Evolutionary conservation across 2,888 invertebrate genomes (phyloP).

Genomic region (Oxytorus armatus): DNA sequence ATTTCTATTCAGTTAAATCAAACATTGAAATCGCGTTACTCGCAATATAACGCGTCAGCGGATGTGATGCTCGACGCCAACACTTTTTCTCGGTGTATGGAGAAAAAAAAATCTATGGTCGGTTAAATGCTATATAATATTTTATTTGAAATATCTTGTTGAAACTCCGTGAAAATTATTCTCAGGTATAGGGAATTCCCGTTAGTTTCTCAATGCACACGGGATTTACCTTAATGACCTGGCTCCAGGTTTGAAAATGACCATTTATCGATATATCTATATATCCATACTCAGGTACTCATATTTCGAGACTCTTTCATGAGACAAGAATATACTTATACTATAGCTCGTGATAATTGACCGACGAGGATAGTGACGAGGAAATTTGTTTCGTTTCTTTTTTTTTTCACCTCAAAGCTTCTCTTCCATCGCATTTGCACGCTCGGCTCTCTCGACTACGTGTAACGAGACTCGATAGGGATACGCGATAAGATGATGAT

Average conservation of each 20-base stretch:
- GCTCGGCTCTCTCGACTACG: background rate
- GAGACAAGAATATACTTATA: too few relatives aligned
- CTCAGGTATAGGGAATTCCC: conserved; percentile 3
- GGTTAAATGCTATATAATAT: background rate
- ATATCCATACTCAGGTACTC: conserved; percentile 21
- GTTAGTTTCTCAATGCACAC: background rate
- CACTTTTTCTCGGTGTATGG: conserved; percentile 6
- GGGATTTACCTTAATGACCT: conserved; percentile 30
- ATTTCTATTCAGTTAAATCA: conserved; percentile 64
- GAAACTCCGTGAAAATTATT: background rate
- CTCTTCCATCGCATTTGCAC: too few relatives aligned
- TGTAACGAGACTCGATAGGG: background rate
- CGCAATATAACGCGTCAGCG: conserved; percentile 30
- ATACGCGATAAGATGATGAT: background rate
- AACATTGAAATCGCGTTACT: conserved; percentile 64
- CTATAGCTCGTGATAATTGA: too few relatives aligned
- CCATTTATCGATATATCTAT: background rate
- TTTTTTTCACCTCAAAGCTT: background rate
- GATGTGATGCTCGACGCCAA: conserved; percentile 44
- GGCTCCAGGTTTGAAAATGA: conserved; percentile 2
- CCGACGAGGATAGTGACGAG: background rate
- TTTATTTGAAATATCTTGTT: background rate
- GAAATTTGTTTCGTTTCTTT: conserved; percentile 3
- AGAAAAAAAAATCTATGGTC: conserved; percentile 1
- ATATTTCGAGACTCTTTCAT: background rate